A percentile compares a stretch with the other conserved stretches of the same genome.
Conservation (phyloP, 2,888 invertebrate genomes). For the Caenorhabditis sp. region DNA sequence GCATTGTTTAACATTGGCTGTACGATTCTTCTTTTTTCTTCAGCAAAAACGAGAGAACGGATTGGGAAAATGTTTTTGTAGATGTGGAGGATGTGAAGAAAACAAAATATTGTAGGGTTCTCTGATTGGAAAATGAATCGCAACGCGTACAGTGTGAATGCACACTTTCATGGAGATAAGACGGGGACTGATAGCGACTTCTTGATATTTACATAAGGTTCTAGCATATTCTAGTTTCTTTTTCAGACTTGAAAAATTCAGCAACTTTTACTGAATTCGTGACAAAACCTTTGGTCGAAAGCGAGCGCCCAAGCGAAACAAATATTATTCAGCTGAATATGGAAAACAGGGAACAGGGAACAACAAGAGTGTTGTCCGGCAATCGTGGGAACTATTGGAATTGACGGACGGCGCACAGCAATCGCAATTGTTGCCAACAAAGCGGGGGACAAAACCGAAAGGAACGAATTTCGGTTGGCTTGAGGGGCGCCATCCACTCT, state of each 20-base stretch:
- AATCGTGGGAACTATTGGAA: constrained; percentile 13
- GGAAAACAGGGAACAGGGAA: background rate
- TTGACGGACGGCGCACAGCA: no score
- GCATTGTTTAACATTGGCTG: constrained; percentile 48
- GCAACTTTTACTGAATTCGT: background rate
- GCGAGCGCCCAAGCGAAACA: background rate
- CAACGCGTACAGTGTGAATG: no score
- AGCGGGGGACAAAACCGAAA: constrained; percentile 11
- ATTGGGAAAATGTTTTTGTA: background rate
- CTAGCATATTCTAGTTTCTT: background rate
- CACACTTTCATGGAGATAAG: no score
- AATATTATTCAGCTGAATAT: background rate
- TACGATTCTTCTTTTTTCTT: constrained; percentile 6
- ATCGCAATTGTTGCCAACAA: no score
- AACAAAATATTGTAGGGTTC: background rate
- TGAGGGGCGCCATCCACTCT: constrained; percentile 16
- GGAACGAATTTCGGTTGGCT: constrained; percentile 19
- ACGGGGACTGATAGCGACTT: constrained; percentile 25
- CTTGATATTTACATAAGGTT: constrained; percentile 27
- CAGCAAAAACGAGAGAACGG: background rate
- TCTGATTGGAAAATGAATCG: background rate
- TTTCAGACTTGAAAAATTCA: background rate
- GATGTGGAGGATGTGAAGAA: background rate
- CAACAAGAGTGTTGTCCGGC: background rate
- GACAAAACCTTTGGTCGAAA: background rate